These are phyloP conservation scores for Sternarchorhynchus goeldii DNA, from an alignment of 2,797 vertebrate species.

Conservation along the genomic window DNA sequence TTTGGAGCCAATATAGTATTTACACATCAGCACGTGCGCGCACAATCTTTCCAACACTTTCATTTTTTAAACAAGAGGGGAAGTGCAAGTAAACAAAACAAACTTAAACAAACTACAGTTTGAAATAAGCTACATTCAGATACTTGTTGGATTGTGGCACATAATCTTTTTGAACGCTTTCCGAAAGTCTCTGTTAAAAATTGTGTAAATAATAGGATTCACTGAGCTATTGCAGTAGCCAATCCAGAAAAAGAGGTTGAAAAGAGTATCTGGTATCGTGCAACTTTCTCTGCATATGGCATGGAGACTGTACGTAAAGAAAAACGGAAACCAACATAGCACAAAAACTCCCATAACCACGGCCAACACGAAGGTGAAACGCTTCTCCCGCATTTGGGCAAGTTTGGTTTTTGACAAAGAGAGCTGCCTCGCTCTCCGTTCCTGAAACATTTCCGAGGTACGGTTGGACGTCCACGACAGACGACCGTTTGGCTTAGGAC, in stretches of 20 bases:
- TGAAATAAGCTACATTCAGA: constrained; percentile 47
- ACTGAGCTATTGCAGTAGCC: constrained; percentile 85
- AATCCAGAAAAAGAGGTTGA: constrained; percentile 84
- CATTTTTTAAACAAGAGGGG: not conserved
- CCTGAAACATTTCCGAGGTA: constrained; percentile 66
- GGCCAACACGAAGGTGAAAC: constrained; percentile 81
- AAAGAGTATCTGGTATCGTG: constrained; percentile 76
- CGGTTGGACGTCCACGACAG: constrained; percentile 77
- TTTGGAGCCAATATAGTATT: constrained; percentile 1
- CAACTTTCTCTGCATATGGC: constrained; percentile 79
- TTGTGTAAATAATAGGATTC: constrained; percentile 83
- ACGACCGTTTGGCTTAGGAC: constrained; percentile 73
- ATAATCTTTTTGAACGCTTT: constrained; percentile 83
- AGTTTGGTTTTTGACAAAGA: constrained; percentile 78
- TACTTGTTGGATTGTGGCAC: constrained; percentile 71
- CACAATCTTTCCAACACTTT: not conserved
- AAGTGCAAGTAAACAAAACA: constrained; percentile 34
- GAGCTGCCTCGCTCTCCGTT: constrained; percentile 64
- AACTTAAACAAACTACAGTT: not conserved
- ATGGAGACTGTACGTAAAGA: constrained; percentile 82
- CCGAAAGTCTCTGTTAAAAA: constrained; percentile 83
- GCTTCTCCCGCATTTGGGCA: constrained; percentile 82
- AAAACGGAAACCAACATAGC: constrained; percentile 84
- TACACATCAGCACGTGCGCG: not conserved
- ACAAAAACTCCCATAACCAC: constrained; percentile 84